These are phyloP conservation scores for Nebria brevicollis DNA, from an alignment of 2,888 invertebrate species.

Conservation along the genomic window DNA sequence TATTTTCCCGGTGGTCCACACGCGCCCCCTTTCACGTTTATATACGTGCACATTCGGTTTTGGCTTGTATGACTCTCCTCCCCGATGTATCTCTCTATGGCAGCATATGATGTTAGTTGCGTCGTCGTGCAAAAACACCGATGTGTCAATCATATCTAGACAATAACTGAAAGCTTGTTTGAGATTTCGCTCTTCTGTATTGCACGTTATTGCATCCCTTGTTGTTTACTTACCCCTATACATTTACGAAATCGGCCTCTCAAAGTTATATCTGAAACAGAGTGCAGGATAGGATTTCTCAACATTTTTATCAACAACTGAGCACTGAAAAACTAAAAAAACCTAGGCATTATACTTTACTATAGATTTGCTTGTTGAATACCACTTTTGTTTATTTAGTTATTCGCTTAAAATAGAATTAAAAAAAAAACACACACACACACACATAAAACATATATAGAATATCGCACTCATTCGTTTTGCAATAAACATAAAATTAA, in stretches of 20 bases:
- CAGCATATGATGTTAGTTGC: neutral
- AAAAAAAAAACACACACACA: no score
- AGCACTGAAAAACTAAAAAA: no score
- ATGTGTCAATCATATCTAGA: constrained; percentile 43
- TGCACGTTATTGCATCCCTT: constrained; percentile 31
- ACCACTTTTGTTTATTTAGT: no score
- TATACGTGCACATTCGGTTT: neutral
- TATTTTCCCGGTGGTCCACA: constrained; percentile 45
- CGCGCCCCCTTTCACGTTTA: constrained; percentile 18
- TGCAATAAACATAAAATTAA: neutral
- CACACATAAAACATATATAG: no score
- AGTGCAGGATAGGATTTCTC: neutral
- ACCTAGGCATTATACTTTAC: no score
- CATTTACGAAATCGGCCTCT: neutral
- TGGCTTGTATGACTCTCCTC: constrained; percentile 8
- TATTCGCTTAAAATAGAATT: no score
- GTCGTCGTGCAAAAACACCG: constrained; percentile 6
- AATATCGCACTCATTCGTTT: no score
- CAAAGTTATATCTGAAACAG: neutral
- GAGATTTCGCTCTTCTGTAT: constrained; percentile 35
- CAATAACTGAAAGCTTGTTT: constrained; percentile 46
- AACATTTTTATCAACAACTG: neutral
- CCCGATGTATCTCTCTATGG: neutral
- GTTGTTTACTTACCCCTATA: constrained; percentile 22
- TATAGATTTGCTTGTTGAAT: no score